These are phyloP conservation scores for Thinocorus orbignyianus DNA, from an alignment of 2,113 vertebrate species.

Conservation along the genomic window DNA sequence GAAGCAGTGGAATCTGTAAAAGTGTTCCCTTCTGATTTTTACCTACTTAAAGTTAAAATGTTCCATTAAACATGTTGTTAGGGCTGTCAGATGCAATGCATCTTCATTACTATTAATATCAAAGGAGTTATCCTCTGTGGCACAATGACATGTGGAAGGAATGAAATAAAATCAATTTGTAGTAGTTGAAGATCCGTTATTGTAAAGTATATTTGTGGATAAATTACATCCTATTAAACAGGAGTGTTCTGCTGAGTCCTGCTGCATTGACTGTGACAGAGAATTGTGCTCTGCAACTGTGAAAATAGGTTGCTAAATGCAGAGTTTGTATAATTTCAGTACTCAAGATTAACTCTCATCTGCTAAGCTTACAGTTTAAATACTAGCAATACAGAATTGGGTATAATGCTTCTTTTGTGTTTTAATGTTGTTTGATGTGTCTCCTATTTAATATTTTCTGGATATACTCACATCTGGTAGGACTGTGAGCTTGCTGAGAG, in stretches of 20 bases:
- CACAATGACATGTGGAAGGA: conserved; percentile 21
- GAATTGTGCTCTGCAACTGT: neutral
- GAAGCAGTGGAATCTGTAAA: conserved; percentile 5
- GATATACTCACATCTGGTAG: neutral
- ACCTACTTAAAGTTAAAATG: conserved; percentile 28
- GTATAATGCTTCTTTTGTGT: neutral
- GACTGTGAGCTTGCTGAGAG: neutral
- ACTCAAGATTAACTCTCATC: neutral
- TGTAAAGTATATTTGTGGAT: conserved; percentile 12
- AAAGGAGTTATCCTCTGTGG: conserved; percentile 26
- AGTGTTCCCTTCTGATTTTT: neutral
- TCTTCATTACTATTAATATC: conserved; percentile 50
- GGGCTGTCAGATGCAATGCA: conserved; percentile 40
- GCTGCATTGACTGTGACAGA: neutral
- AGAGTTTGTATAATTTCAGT: neutral
- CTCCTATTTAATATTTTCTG: neutral
- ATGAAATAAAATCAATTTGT: conserved; percentile 29
- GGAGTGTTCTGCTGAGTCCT: neutral
- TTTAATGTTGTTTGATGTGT: neutral
- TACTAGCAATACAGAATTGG: neutral
- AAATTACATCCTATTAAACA: conserved; percentile 2
- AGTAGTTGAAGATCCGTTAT: neutral
- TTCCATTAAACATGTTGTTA: conserved; percentile 58
- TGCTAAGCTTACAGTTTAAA: neutral
- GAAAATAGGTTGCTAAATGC: neutral